These are phyloP conservation scores for Burhinus oedicnemus DNA, from an alignment of 2,113 vertebrate species.

Conservation along the genomic window DNA sequence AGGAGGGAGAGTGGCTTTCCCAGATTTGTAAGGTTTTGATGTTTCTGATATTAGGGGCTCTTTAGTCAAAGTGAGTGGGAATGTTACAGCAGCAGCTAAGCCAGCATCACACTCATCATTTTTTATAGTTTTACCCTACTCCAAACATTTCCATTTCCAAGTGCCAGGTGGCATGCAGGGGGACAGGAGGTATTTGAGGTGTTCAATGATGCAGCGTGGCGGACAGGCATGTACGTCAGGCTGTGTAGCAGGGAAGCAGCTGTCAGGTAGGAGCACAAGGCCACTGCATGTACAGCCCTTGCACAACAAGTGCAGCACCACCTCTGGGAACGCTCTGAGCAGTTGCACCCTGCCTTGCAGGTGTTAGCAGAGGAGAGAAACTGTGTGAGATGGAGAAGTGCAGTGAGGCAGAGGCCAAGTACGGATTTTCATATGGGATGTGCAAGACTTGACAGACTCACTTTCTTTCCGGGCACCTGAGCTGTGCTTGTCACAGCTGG, in stretches of 20 bases:
- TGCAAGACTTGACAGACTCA: accelerated
- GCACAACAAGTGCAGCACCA: background rate
- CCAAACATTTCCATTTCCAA: background rate
- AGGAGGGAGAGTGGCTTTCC: background rate
- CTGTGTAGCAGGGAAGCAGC: accelerated
- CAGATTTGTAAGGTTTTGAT: background rate
- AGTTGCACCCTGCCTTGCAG: background rate
- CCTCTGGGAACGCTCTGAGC: background rate
- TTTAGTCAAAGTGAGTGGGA: background rate
- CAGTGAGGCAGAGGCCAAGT: background rate
- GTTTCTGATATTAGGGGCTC: background rate
- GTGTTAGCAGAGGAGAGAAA: background rate
- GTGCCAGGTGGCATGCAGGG: background rate
- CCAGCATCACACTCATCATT: background rate
- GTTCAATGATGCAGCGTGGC: accelerated
- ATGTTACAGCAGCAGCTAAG: background rate
- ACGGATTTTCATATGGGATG: background rate
- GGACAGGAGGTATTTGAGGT: accelerated
- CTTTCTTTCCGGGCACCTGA: background rate
- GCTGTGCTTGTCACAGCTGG: background rate
- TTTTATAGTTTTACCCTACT: background rate
- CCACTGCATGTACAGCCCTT: accelerated
- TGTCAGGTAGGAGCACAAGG: accelerated
- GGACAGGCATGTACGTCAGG: accelerated
- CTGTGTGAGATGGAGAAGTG: background rate